phyloP scores from a whole-genome alignment of 2,888 invertebrate species.

The Muschampia plurimacula region DNA sequence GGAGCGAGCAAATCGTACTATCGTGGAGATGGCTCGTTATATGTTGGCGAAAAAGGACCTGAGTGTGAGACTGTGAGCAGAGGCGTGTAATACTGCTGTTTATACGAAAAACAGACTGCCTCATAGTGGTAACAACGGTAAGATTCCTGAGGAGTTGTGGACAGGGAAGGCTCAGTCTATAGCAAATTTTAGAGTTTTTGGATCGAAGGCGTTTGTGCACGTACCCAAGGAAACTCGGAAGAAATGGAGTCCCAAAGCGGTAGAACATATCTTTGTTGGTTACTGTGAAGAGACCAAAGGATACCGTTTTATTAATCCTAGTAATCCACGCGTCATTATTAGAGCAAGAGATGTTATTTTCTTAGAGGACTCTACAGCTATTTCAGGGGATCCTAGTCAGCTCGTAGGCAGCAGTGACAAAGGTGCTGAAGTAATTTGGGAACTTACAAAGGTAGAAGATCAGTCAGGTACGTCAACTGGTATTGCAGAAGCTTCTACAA shows the following conservation, averaged over 20 bases:
- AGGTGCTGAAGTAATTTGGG: constrained; percentile 2
- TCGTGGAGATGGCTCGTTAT: constrained; percentile 3
- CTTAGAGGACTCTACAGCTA: neutral
- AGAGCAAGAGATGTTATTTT: neutral
- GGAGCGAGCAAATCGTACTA: constrained; percentile 9
- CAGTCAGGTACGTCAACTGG: neutral
- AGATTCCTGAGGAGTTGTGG: constrained; percentile 5
- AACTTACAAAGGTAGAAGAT: neutral
- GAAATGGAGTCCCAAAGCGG: neutral
- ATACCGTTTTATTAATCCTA: neutral
- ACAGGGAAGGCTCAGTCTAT: neutral
- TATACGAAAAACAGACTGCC: constrained; percentile 3
- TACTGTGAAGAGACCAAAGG: constrained; percentile 2
- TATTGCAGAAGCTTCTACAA: neutral
- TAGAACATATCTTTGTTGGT: constrained; percentile 1
- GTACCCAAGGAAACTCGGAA: constrained; percentile 3
- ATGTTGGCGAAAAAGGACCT: constrained; percentile 3
- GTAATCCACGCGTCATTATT: constrained; percentile 3
- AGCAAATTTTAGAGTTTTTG: neutral
- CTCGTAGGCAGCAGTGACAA: neutral
- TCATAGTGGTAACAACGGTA: neutral
- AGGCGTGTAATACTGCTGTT: neutral
- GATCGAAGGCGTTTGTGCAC: neutral
- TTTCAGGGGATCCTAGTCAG: constrained; percentile 4
- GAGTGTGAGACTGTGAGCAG: constrained; percentile 5